A percentile compares a stretch with the other conserved stretches of the same genome.
Conservation (phyloP, 1,140 invertebrate genomes). For the Muscidifurax raptorellus region DNA sequence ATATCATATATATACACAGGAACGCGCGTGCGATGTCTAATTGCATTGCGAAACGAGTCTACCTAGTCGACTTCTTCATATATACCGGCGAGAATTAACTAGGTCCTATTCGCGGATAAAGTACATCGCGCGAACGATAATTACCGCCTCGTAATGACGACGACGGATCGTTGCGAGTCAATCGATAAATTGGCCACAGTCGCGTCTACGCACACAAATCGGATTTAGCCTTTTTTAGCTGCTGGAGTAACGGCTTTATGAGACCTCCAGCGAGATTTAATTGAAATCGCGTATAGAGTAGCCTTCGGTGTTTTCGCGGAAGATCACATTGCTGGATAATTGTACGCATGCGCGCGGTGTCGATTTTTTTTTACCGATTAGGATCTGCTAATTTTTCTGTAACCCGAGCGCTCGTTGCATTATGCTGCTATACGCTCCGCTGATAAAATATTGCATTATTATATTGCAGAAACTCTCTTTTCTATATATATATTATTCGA, state of each 20-base stretch:
- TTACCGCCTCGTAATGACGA: slow-evolving; percentile 20
- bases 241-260: neutral
- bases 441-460: neutral
- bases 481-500: slow-evolving; percentile 1
- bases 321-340: neutral
- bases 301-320: neutral
- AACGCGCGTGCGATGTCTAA: neutral
- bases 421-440: neutral
- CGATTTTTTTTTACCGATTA: slow-evolving; percentile 5
- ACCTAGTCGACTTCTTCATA: neutral
- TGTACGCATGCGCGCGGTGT: neutral
- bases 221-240: neutral
- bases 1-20: neutral
- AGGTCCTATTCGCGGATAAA: neutral
- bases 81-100: slow-evolving; percentile 30
- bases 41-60: slow-evolving; percentile 34
- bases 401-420: neutral
- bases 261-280: neutral
- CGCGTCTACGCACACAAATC: neutral
- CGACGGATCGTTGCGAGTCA: slow-evolving; percentile 3
- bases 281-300: neutral
- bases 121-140: neutral
- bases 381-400: neutral
- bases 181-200: slow-evolving; percentile 33
- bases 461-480: neutral